A percentile compares a stretch with the other conserved stretches of the same genome.
Conservation (phyloP, 2,888 invertebrate genomes). For the Catocala nupta region DNA sequence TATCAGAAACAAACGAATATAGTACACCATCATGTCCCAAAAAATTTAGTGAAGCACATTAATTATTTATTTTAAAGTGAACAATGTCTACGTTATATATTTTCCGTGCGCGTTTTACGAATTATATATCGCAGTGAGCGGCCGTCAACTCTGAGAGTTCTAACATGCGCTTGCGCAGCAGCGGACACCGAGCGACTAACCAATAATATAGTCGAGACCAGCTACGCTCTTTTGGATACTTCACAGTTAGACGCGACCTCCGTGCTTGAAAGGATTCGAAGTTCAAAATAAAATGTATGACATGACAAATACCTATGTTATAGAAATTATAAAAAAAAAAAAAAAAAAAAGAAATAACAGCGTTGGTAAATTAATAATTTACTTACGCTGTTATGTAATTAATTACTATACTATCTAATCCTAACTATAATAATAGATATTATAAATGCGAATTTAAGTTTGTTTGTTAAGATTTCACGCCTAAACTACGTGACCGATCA, state of each 20-base stretch:
- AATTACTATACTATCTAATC: too few relatives aligned
- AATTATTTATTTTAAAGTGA: constrained; percentile 16
- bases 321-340: not conserved
- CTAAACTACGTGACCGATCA: too few relatives aligned
- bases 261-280: constrained; percentile 59
- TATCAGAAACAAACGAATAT: constrained; percentile 67
- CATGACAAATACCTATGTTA: too few relatives aligned
- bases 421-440: too few relatives aligned
- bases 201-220: constrained; percentile 44
- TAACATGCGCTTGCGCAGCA: constrained; percentile 60
- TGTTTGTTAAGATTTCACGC: too few relatives aligned
- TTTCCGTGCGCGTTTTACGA: constrained; percentile 32
- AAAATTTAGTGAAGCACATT: constrained; percentile 47
- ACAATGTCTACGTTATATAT: constrained; percentile 13
- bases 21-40: constrained; percentile 62
- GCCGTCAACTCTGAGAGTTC: constrained; percentile 24
- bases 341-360: too few relatives aligned
- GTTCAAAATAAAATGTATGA: constrained; percentile 25
- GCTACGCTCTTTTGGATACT: constrained; percentile 55
- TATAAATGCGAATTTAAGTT: too few relatives aligned
- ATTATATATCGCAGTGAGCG: constrained; percentile 48
- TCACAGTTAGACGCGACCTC: constrained; percentile 58
- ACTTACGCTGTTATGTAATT: too few relatives aligned
- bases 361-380: too few relatives aligned
- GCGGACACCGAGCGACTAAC: constrained; percentile 59